Evolutionary conservation across 2,113 vertebrate species (phyloP).

Genomic region (Aptenodytes forsteri): DNA sequence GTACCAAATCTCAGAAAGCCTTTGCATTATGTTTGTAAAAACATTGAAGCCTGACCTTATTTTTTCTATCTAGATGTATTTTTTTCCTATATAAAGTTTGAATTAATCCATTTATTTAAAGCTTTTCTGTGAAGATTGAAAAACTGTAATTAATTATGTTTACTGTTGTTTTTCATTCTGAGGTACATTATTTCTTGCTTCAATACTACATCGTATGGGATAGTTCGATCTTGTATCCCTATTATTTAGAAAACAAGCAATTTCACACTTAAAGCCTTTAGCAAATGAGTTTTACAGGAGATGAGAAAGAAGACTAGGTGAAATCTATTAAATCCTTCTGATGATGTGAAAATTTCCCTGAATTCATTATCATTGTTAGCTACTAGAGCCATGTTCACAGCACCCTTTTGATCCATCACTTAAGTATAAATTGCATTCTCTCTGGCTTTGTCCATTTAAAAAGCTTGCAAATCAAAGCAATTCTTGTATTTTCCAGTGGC

Average conservation of each 20-base stretch:
- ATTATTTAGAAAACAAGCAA: constrained; percentile 38
- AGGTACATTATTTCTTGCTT: background rate
- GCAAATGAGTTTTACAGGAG: constrained; percentile 25
- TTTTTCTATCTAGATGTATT: background rate
- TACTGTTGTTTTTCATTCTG: background rate
- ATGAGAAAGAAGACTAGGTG: background rate
- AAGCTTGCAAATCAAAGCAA: background rate
- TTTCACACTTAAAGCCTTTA: constrained; percentile 38
- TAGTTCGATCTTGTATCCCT: background rate
- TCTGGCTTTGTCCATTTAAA: background rate
- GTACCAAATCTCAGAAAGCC: background rate
- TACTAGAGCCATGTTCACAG: background rate
- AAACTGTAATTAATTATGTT: background rate
- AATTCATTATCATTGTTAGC: constrained; percentile 22
- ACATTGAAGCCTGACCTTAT: background rate
- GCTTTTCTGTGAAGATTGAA: background rate
- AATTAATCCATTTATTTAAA: background rate
- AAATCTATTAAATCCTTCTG: constrained; percentile 5
- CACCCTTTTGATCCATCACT: background rate
- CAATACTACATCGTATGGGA: background rate
- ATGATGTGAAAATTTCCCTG: background rate
- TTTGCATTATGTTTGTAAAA: background rate
- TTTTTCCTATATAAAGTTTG: background rate
- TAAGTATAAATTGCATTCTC: constrained; percentile 3
- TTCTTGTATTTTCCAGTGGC: background rate